Evolutionary conservation across 2,888 invertebrate genomes (phyloP), one percentile per base, ranked within the genome.

Genomic region (Sympetrum striolatum): DNA sequence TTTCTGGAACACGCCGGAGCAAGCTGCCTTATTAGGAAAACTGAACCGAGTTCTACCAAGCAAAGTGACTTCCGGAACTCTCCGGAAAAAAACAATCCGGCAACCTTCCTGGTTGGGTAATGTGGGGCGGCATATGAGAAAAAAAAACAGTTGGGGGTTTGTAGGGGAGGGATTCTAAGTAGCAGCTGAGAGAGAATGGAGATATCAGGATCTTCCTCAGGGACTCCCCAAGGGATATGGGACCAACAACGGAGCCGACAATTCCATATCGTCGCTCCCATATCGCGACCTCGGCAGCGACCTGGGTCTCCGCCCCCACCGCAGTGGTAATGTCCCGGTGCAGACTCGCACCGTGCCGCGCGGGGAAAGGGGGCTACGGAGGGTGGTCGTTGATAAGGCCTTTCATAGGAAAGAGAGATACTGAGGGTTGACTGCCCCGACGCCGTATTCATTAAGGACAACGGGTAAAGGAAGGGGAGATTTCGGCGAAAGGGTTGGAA

Each of bases 131-230:
- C n/a, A 35, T 12, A 15, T 31, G 31, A n/a, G 25, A 73, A 73
- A 35, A 25, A 80, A 35, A n/a, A n/a, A n/a, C n/a, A n/a, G n/a
- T n/a, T n/a, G n/a, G 64, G 39, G 86, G 31, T 39, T 53, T 44
- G 64, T n/a, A 31, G 53, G 31, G 64, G 64, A 79, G 90, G 90
- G 90, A 48, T 25, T 18, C 25, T n/a, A 37, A n/a, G 79, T 35
- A 86, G 79, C 60, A 31, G 64, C 80, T 48, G 44, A 90, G 90
- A 44, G 90, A 80, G 60, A 90, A 80, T 80, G 37, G 44, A 80
- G 80, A 44, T 80, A 80, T 80, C 37, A 37, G n/a, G 80, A 80
- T 80, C 80, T 37, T 80, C 80, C 39, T 44, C 4, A 4, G 73
- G 73, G 31, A 73, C 73, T 73, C 31, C 73, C 15, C 31, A 31